Base-by-base conservation (phyloP, 2,113 vertebrate genomes). In the Elaphurus davidianus region DNA sequence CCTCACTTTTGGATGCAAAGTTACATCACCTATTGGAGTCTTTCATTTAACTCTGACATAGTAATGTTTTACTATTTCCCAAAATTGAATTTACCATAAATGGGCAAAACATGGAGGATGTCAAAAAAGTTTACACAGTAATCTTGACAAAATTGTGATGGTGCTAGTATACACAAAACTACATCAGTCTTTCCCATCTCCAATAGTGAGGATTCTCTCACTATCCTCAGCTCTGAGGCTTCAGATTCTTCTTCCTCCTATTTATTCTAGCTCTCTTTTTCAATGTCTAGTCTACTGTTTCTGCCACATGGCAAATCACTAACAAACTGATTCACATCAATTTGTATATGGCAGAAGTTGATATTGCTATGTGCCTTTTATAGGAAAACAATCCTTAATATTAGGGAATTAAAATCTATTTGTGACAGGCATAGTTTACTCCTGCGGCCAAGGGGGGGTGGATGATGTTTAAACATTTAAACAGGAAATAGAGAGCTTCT, bases 221-320 rank as follows among this genome's bases (percentile, higher is more conserved):
- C 19, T 1, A 1, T 30, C 4, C 60, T 85, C 47, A 84, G 67
- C 14, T 82, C 33, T 40, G 36, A 47, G 4, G 3, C 10, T 87
- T 96, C 74, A 40, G 2, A 59, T 52, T 40, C 86, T 87, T 62
- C 40, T 19, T 54, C 6, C 43, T 87, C n/a, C 28, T 43, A 33
- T 89, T 86, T 90, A 96, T 83, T 97, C 89, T 89, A 52, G 16
- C 40, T 96, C 91, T 64, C 17, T 62, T 40, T 93, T 83, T 64
- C 30, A 36, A 25, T 28, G 7, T 74, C 93, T 60, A 45, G 33
- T 87, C 47, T 84, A 36, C n/a, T 84, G 12, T 78, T 92, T 8
- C 27, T 50, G 27, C 21, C 87, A 87, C 76, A 76, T 83, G 40
- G 52, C 62, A 74, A 84, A 83, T 89, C 45, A 64, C 25, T 91